Evolutionary conservation across 2,113 vertebrate genomes (phyloP).

Genomic region (Phylloscopus trochiloides): DNA sequence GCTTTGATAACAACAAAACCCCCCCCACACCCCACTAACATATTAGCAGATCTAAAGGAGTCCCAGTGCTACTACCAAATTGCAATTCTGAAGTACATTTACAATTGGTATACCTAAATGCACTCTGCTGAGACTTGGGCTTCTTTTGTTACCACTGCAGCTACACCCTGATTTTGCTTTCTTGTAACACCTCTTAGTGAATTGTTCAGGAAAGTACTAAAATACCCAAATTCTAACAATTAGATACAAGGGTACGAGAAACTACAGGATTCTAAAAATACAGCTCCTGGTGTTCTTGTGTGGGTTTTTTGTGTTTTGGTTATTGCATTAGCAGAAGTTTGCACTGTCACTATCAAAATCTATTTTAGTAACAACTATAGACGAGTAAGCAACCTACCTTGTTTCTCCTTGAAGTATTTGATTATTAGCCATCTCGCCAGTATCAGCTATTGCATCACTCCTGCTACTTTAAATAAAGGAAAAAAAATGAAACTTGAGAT

Average conservation of each 20-base stretch:
- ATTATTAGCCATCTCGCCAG: conserved; percentile 63
- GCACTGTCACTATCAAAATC: neutral
- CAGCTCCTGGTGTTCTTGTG: neutral
- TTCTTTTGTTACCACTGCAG: neutral
- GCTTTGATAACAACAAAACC: neutral
- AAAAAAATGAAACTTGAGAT: neutral
- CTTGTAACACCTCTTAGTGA: neutral
- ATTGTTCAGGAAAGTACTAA: neutral
- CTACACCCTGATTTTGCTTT: neutral
- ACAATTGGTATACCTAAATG: neutral
- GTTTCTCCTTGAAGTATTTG: conserved; percentile 69
- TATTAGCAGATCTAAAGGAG: neutral
- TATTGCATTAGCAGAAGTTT: neutral
- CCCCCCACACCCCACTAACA: neutral
- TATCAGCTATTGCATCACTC: conserved; percentile 68
- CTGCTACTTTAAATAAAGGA: conserved; percentile 70
- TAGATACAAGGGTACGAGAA: neutral
- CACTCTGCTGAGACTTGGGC: neutral
- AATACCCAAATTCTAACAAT: neutral
- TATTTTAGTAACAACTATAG: neutral
- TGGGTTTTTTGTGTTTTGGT: neutral
- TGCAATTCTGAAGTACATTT: neutral
- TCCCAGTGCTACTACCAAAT: neutral
- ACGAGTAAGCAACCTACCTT: conserved; percentile 64
- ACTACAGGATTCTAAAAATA: neutral